Percentiles rank a stretch among this genome's conserved stretches.
These are phyloP conservation scores for Hippoglossus hippoglossus DNA, from an alignment of 2,797 vertebrate genomes.

Conservation along the genomic window DNA sequence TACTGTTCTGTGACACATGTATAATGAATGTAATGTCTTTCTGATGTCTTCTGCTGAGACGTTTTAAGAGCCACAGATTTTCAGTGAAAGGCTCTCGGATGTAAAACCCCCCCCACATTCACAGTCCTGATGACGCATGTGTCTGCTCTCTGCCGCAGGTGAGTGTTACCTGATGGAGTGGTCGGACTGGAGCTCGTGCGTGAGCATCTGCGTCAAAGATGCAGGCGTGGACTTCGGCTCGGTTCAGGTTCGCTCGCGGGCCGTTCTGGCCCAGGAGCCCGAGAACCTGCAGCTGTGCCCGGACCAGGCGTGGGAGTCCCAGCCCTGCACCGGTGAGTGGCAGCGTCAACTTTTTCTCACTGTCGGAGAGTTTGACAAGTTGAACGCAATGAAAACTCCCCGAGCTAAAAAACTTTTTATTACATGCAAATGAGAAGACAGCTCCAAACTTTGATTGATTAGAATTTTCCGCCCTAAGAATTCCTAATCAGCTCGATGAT, in stretches of 20 bases:
- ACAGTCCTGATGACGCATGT: not conserved
- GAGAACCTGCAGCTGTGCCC: constrained; percentile 96
- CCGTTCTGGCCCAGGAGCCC: constrained; percentile 93
- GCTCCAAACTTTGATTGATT: not conserved
- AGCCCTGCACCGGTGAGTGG: constrained; percentile 88
- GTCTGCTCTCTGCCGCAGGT: constrained; percentile 77
- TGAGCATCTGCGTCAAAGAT: constrained; percentile 92
- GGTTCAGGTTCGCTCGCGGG: constrained; percentile 92
- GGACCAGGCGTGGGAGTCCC: constrained; percentile 93
- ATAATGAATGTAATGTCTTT: too few relatives aligned
- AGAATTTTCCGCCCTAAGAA: too few relatives aligned
- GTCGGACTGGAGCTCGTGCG: constrained; percentile 95
- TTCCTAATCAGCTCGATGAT: not conserved
- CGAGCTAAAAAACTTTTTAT: not conserved
- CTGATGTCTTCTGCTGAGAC: too few relatives aligned
- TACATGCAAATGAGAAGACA: constrained; percentile 19
- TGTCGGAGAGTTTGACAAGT: constrained; percentile 1
- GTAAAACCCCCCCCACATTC: too few relatives aligned
- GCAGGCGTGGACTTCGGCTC: constrained; percentile 91
- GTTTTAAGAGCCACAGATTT: too few relatives aligned
- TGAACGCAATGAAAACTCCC: constrained; percentile 4
- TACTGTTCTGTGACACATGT: not conserved
- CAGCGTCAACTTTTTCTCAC: not conserved
- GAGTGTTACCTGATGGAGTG: constrained; percentile 98
- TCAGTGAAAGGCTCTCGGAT: too few relatives aligned